Evolutionary conservation across 2,113 vertebrate genomes (phyloP).

Genomic region (Istiophorus platypterus): DNA sequence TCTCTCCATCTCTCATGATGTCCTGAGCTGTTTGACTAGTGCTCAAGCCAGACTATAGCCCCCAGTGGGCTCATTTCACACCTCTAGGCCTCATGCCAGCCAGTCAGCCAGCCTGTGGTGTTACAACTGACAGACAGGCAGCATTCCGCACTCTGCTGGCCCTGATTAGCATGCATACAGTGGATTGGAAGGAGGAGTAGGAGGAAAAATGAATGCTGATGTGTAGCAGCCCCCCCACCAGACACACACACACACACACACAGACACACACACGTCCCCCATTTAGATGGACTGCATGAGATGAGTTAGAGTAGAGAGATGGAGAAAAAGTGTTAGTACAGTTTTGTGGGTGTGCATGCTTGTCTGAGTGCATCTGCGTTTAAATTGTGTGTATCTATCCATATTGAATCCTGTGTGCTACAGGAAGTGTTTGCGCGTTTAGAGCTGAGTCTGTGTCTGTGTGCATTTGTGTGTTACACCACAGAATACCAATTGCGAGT

Average conservation of each 20-base stretch:
- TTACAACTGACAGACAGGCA: slow-evolving; percentile 63
- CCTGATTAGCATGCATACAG: slow-evolving; percentile 64
- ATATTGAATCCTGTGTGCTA: background rate
- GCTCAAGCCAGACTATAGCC: slow-evolving; percentile 67
- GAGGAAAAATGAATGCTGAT: slow-evolving; percentile 15
- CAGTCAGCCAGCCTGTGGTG: slow-evolving; percentile 39
- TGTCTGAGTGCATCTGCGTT: slow-evolving; percentile 29
- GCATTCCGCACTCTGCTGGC: slow-evolving; percentile 41
- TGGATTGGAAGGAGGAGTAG: slow-evolving; percentile 20
- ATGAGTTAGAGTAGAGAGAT: slow-evolving; percentile 12
- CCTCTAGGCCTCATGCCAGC: slow-evolving; percentile 61
- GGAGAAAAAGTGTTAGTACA: background rate
- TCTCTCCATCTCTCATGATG: slow-evolving; percentile 46
- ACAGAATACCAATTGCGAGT: slow-evolving; percentile 51
- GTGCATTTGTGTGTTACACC: slow-evolving; percentile 20
- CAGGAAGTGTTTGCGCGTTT: slow-evolving; percentile 14
- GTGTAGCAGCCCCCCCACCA: slow-evolving; percentile 24
- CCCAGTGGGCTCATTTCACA: slow-evolving; percentile 72
- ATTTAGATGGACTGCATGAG: slow-evolving; percentile 38
- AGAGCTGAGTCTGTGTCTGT: slow-evolving; percentile 23
- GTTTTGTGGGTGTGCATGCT: slow-evolving; percentile 6
- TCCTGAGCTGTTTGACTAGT: slow-evolving; percentile 66
- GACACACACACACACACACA: background rate
- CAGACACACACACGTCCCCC: background rate
- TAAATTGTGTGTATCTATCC: background rate